Evolutionary conservation across 1,140 invertebrate species (phyloP), one percentile per base, ranked within the genome.

Genomic region (Aphelinus certus): DNA sequence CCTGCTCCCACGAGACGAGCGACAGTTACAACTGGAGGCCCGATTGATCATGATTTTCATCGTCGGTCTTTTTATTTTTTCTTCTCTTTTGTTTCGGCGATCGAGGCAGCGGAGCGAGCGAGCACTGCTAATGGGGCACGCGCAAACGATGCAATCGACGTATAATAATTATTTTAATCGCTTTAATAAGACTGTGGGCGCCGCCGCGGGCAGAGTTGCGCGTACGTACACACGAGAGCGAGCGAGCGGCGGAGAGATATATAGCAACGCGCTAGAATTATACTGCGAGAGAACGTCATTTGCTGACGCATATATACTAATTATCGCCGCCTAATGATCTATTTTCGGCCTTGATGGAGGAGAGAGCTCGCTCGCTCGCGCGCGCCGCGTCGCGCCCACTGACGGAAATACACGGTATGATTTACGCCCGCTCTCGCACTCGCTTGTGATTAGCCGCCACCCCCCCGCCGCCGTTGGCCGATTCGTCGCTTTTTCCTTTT

Each of bases 251-350:
- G 7, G 66, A 2, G 57, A 57, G 51, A 9, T 53, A 53, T 53
- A 53, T 53, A 9, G 51, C 51, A 61, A 53, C 48, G 47, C 47
- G 61, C 60, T 74, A 68, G 72, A 68, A 74, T 74, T 74, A 63
- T 58, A 26, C 26, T 26, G 26, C 67, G 26, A 46, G 75, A 65
- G 69, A 72, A 66, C 69, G 75, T 76, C 75, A 76, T 76, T 76
- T 76, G 51, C 75, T 76, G 75, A 76, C 75, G 75, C 75, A 76
- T 76, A 76, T 67, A 76, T 76, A 76, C 75, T 76, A 76, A 76
- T 76, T 76, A 76, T 76, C 75, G 75, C 62, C 75, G 75, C 58
- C 75, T 76, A 76, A 76, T 76, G 75, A 76, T 76, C 75, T 76
- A 76, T 76, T 76, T 76, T 76, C 57, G 64, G 75, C 75, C 75